Conservation (phyloP, 2,797 vertebrate species). For the Crocidura indochinensis region DNA sequence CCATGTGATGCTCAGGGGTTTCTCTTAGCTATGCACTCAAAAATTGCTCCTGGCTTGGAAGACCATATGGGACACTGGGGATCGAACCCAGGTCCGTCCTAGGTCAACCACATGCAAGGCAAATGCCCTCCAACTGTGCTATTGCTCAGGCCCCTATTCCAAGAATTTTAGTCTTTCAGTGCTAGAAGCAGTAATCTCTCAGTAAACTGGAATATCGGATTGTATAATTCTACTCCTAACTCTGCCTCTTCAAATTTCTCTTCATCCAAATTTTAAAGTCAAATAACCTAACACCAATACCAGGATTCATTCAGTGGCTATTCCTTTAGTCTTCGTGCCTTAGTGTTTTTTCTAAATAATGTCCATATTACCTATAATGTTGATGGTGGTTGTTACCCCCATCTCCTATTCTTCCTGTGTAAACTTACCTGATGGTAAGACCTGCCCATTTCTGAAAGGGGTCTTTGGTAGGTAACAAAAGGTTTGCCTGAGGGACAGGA, state of each 20-base stretch:
- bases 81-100: too few species aligned
- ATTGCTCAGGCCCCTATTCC: not conserved
- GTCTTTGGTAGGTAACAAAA: too few species aligned
- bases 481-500: too few species aligned
- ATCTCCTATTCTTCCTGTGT: too few species aligned
- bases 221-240: not conserved
- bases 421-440: too few species aligned
- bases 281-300: not conserved
- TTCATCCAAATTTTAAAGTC: not conserved
- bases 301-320: not conserved
- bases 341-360: not conserved
- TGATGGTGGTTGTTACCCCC: not conserved
- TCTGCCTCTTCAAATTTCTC: not conserved
- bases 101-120: too few species aligned
- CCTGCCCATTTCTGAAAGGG: too few species aligned
- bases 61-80: too few species aligned
- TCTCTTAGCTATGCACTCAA: too few species aligned
- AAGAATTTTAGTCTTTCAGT: not conserved
- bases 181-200: not conserved
- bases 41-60: too few species aligned
- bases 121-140: too few species aligned
- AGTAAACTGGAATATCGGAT: not conserved
- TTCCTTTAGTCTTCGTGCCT: not conserved
- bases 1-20: too few species aligned
- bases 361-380: not conserved